Evolutionary conservation across 2,797 vertebrate species (phyloP).

Genomic region (Steatocranus sp.): DNA sequence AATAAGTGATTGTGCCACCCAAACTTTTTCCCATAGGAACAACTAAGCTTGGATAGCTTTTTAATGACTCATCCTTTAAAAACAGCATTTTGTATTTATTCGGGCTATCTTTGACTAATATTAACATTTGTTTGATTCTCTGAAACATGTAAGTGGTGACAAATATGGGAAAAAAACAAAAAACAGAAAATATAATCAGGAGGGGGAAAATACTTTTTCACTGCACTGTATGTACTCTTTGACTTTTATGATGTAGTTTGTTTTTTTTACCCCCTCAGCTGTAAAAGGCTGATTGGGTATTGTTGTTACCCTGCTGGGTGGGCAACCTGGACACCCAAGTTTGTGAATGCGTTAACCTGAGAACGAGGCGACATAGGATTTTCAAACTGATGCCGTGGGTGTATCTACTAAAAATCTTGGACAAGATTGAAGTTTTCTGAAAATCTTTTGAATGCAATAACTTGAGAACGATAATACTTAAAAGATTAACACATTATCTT

Average conservation of each 20-base stretch:
- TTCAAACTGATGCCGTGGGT: neutral
- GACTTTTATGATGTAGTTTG: neutral
- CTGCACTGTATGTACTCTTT: neutral
- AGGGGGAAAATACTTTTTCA: neutral
- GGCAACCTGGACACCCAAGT: neutral
- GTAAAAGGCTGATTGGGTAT: neutral
- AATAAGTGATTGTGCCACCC: neutral
- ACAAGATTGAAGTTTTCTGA: neutral
- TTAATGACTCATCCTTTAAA: neutral
- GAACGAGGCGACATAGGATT: neutral
- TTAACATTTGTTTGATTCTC: neutral
- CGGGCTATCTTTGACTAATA: neutral
- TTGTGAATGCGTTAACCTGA: neutral
- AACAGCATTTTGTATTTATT: neutral
- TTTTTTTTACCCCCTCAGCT: neutral
- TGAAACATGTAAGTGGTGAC: neutral
- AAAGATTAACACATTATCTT: rapidly evolving
- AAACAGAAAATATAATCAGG: neutral
- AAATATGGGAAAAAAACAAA: neutral
- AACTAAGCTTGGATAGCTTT: neutral
- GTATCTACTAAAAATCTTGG: neutral
- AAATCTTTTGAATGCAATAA: neutral
- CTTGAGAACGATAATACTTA: neutral
- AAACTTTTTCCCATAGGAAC: neutral
- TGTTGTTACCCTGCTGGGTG: neutral